phyloP scores from a whole-genome alignment of 2,113 vertebrate genomes.

The Tetrao urogallus region DNA sequence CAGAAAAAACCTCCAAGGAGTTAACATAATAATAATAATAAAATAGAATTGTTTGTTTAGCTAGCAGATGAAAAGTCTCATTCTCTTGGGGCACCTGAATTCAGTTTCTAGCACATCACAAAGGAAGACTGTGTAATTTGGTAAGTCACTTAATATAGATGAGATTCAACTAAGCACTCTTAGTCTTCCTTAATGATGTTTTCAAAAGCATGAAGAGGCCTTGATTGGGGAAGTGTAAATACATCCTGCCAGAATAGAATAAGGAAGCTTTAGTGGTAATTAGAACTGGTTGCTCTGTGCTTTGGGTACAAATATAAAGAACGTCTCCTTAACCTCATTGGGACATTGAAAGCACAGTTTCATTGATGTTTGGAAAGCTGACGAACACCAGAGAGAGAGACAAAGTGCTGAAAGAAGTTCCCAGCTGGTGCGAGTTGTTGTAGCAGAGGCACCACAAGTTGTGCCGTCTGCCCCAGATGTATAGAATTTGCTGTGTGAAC shows the following conservation, averaged over 20 bases:
- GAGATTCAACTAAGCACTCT: not conserved
- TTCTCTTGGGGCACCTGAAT: not conserved
- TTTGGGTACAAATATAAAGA: not conserved
- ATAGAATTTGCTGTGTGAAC: not conserved
- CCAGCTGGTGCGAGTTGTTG: not conserved
- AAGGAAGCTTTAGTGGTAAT: not conserved
- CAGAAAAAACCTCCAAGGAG: too few species aligned
- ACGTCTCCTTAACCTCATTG: not conserved
- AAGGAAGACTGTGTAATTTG: conserved; percentile 13
- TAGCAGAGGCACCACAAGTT: not conserved
- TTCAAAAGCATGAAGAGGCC: conserved; percentile 16
- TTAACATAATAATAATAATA: too few species aligned
- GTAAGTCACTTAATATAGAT: not conserved
- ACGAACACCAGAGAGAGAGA: not conserved
- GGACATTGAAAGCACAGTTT: not conserved
- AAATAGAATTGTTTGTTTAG: not conserved
- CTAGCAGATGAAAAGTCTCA: not conserved
- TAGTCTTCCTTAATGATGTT: conserved; percentile 32
- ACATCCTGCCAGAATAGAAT: not conserved
- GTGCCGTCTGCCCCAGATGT: not conserved
- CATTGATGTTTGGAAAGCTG: not conserved
- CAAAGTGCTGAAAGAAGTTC: not conserved
- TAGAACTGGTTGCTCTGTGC: not conserved
- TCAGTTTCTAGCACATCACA: conserved; percentile 27
- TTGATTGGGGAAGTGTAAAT: conserved; percentile 17